phyloP scores from a whole-genome alignment of 2,888 invertebrate genomes.

The Ametastegia equiseti region DNA sequence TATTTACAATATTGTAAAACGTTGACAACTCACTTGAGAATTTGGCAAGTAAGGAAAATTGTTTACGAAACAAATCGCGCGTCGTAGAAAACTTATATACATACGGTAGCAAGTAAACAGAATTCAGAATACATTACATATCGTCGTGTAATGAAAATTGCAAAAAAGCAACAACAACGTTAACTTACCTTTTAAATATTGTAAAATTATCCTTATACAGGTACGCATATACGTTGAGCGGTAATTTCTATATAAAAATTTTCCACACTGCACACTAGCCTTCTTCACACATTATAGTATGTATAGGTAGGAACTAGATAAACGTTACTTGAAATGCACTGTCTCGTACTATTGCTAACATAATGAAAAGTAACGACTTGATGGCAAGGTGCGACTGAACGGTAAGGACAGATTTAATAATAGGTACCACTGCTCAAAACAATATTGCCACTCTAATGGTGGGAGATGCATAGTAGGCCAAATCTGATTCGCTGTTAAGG shows the following conservation, averaged over 20 bases:
- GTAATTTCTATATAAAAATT: background rate
- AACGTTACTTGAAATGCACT: conserved; percentile 17
- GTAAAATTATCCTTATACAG: background rate
- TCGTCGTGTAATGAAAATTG: background rate
- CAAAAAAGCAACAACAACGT: background rate
- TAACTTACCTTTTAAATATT: conserved; percentile 8
- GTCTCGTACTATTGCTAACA: conserved; percentile 9
- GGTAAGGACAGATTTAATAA: conserved; percentile 49
- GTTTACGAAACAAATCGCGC: background rate
- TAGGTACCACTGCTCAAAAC: conserved; percentile 22
- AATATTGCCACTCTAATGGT: conserved; percentile 25
- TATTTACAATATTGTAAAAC: background rate
- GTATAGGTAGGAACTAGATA: background rate
- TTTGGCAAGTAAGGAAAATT: conserved; percentile 12
- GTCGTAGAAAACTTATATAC: background rate
- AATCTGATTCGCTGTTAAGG: conserved; percentile 10
- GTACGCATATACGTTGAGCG: background rate
- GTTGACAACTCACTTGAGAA: background rate
- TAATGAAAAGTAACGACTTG: conserved; percentile 24
- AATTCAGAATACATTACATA: background rate
- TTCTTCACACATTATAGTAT: conserved; percentile 15
- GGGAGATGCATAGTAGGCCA: conserved; percentile 30
- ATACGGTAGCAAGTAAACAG: background rate
- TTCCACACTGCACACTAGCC: conserved; percentile 18
- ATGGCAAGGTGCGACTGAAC: conserved; percentile 30